These are phyloP conservation scores for Toxostoma redivivum DNA, from an alignment of 2,113 vertebrate genomes.

Conservation along the genomic window DNA sequence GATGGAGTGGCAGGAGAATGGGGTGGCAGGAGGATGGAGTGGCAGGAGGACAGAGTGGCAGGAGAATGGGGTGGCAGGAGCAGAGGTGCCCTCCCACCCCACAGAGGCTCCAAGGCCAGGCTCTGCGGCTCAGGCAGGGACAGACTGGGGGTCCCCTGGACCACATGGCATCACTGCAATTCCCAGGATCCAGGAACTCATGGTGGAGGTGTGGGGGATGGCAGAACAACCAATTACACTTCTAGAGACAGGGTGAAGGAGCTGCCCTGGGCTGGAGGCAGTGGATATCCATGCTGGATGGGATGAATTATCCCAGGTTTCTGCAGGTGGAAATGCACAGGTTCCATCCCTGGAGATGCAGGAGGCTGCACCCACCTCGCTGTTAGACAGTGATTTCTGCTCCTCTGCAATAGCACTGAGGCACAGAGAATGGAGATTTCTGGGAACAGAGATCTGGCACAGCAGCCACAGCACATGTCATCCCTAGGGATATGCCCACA, in stretches of 20 bases:
- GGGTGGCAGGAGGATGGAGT: neutral
- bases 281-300: accelerated
- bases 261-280: neutral
- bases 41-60: accelerated
- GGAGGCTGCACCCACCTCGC: neutral
- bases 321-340: neutral
- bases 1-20: accelerated
- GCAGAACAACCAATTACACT: neutral
- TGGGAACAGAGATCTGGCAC: neutral
- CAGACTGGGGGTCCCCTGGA: neutral
- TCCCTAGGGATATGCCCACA: neutral
- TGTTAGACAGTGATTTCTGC: neutral
- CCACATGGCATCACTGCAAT: accelerated
- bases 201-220: neutral
- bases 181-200: accelerated
- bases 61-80: neutral
- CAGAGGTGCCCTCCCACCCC: no score
- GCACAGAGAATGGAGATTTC: neutral
- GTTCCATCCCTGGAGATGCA: neutral
- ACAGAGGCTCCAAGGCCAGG: accelerated
- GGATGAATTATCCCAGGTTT: neutral
- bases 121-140: neutral
- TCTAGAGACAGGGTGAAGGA: neutral
- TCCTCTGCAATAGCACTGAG: accelerated
- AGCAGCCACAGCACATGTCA: neutral